A percentile compares a stretch with the other conserved stretches of the same genome.
Conservation (phyloP, 2,113 vertebrate genomes). For the Chaetura pelagica region DNA sequence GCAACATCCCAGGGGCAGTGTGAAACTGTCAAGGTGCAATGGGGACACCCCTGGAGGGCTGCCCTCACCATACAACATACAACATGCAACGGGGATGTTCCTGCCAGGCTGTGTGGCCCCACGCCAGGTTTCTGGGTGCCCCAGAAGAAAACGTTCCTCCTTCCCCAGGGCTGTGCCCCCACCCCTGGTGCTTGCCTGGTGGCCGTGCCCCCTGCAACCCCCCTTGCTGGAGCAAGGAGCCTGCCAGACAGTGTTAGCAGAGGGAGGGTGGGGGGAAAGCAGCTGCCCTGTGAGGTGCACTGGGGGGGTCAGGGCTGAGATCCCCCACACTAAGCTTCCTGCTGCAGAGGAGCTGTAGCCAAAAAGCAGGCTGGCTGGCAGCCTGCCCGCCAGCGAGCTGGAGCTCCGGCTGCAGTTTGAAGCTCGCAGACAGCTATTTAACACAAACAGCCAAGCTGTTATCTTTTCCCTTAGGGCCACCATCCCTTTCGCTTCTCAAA, state of each 20-base stretch:
- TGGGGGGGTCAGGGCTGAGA: neutral
- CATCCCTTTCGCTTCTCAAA: constrained; percentile 76
- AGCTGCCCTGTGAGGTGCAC: neutral
- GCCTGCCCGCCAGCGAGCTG: constrained; percentile 46
- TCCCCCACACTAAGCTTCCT: neutral
- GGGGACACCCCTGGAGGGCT: too few species aligned
- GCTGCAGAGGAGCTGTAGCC: constrained; percentile 41
- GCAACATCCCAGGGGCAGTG: neutral
- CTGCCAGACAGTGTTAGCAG: neutral
- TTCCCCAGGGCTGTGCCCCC: neutral
- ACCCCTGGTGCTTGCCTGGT: neutral
- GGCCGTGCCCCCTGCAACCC: rapidly evolving
- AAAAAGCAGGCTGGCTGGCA: constrained; percentile 60
- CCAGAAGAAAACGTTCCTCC: rapidly evolving
- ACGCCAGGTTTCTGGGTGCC: neutral
- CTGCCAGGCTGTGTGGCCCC: neutral
- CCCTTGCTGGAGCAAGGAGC: neutral
- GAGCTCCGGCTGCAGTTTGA: constrained; percentile 68
- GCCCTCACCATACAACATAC: neutral
- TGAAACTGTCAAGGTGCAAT: neutral
- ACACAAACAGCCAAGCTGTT: constrained; percentile 76
- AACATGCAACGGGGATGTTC: rapidly evolving
- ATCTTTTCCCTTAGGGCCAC: constrained; percentile 76
- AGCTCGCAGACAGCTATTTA: constrained; percentile 75
- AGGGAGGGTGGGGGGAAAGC: neutral